Evolutionary conservation across 2,797 vertebrate species (phyloP).

Genomic region (Steatocranus sp.): DNA sequence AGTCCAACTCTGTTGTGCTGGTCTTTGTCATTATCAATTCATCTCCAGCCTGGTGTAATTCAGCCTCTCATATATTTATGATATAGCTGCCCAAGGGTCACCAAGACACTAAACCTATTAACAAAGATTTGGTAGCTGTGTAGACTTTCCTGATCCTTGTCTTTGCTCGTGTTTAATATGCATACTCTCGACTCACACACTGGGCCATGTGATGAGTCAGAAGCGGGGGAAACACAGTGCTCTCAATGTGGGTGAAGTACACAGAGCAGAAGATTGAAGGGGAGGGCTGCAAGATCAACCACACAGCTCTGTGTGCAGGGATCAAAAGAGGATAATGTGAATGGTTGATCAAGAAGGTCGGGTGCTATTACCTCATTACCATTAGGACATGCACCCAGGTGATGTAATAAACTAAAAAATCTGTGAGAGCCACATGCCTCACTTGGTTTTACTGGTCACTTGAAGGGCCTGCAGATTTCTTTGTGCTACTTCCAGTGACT

Average conservation of each 20-base stretch:
- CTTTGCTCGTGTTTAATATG: slow-evolving; percentile 12
- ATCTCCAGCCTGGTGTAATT: not conserved
- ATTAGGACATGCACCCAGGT: not conserved
- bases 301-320: not conserved
- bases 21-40: not conserved
- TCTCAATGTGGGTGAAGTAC: slow-evolving; percentile 15
- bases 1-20: not conserved
- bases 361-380: slow-evolving; percentile 5
- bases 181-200: not conserved
- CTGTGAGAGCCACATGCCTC: not conserved
- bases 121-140: slow-evolving; percentile 7
- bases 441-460: not conserved
- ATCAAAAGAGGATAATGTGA: slow-evolving; percentile 26
- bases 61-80: not conserved
- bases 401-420: not conserved
- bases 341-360: not conserved
- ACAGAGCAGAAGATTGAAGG: not conserved
- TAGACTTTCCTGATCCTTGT: slow-evolving; percentile 1
- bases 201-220: slow-evolving; percentile 34
- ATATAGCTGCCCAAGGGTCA: not conserved
- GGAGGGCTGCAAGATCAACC: slow-evolving; percentile 10
- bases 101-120: not conserved
- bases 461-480: not conserved
- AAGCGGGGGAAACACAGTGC: slow-evolving; percentile 23
- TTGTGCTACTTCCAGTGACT: not conserved